Evolutionary conservation across 2,888 invertebrate species (phyloP), one percentile per base, ranked within the genome.

Genomic region (Sicus ferrugineus): DNA sequence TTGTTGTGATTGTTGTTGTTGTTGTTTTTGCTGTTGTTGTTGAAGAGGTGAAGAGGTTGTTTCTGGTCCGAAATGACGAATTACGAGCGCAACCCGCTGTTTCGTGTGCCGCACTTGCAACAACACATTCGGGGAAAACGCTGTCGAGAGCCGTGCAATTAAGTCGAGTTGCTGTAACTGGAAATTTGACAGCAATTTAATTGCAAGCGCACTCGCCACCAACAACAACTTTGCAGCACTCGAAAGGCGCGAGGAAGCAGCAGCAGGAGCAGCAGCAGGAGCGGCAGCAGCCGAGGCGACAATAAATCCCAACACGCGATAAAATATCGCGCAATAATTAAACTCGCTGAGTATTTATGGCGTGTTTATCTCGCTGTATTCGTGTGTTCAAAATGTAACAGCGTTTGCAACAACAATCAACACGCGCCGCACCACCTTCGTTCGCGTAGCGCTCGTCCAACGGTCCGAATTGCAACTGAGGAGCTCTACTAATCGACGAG

Each of bases 391-490:
- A n/a, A n/a, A 4, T 56, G 26, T 56, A 56, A 28, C 1, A 56
- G 28, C 26, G 21, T 56, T 4, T 56, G 26, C 28, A 28, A 54
- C 6, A 16, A 26, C 6, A 11, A 54, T 26, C 28, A n/a, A 26
- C 54, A 50, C 50, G 50, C 50, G 23, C 54, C 46, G 46, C 46
- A 23, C 54, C 52, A 14, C 28, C 28, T n/a, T 7, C 28, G 28
- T 14, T 54, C 28, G 16, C 54, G 82, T 78, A 80, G 79, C 78
- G 80, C 78, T 74, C 78, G 77, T 77, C 79, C 79, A 80, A 81
- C 82, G 83, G 79, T 80, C 80, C 78, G 79, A 82, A 79, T 75
- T 76, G 78, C 79, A 80, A 82, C 83, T 81, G 79, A 81, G 75
- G 73, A 76, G 76, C 76, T 78, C 73, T 59, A 14, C 67, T 31